Evolutionary conservation across 2,797 vertebrate genomes (phyloP), one percentile per base, ranked within the genome.

Genomic region (Lindbergichthys nudifrons): DNA sequence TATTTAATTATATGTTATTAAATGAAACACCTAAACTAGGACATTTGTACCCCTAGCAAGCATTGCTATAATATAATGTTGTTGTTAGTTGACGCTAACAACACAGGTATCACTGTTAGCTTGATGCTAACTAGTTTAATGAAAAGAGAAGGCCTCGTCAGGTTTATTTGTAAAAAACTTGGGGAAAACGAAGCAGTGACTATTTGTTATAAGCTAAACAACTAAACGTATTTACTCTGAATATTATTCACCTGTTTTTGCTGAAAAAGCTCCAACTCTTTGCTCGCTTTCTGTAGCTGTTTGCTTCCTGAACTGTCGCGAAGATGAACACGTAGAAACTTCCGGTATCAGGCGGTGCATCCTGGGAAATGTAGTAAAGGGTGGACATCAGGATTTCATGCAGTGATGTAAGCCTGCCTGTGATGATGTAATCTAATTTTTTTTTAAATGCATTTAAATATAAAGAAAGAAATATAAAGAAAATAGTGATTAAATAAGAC

Each of bases 281-380:
- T 18, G 32, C 42, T 54, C 69, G 26, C 47, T 78, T 66, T 75
- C 39, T 84, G 62, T 26, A 68, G 54, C 75, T 79, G 52, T 73
- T 65, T 73, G 46, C 84, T 93, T 92, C 91, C 88, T 84, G 89
- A 54, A 73, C 56, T 75, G 81, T 87, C 87, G 70, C 62, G 26
- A 88, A 84, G 82, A 63, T 4, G 88, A 85, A 88, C 91, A 93
- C 92, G 92, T 93, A 79, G 79, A 0, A 61, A 80, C 77, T 86
- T 93, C 90, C 91, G 87, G 79, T 73, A 9, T 42, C 3, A 0
- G 10, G 0, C 15, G 11, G 18, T 23, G 9, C 36, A 67, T 83
- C 48, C 56, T 78, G 90, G 91, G 89, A 89, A 81, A 87, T 82
- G 90, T 77, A 90, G 89, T 88, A 21, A 0, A 1, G 41, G 4